These are phyloP conservation scores for Oophaga sylvatica DNA, from an alignment of 2,797 vertebrate genomes.

Conservation along the genomic window DNA sequence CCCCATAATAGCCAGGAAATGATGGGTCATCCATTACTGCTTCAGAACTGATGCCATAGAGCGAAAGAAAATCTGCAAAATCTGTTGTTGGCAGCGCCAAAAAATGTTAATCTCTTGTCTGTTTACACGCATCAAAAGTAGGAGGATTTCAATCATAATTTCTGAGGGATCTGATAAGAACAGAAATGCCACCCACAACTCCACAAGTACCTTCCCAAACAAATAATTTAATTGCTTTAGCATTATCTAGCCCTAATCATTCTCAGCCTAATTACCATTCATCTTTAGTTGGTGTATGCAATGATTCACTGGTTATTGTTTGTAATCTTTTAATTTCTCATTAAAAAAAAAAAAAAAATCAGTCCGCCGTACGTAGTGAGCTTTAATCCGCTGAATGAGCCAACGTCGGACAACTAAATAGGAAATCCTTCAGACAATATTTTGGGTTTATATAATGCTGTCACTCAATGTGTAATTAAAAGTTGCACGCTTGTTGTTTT, in stretches of 20 bases:
- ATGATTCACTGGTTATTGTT: constrained; percentile 77
- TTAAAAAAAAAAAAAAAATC: constrained; percentile 75
- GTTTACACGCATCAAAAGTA: constrained; percentile 40
- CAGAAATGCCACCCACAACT: constrained; percentile 64
- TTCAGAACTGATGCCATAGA: background rate
- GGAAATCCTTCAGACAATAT: constrained; percentile 76
- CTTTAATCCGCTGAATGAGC: constrained; percentile 78
- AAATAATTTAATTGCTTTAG: constrained; percentile 76
- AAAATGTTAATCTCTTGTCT: constrained; percentile 22
- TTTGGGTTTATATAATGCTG: constrained; percentile 78
- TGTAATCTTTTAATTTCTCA: constrained; percentile 80
- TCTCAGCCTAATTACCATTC: constrained; percentile 76
- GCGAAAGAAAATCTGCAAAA: constrained; percentile 7
- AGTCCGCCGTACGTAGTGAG: constrained; percentile 72
- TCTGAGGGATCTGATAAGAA: constrained; percentile 48
- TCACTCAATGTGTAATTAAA: constrained; percentile 80
- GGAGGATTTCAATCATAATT: constrained; percentile 50
- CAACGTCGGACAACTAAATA: constrained; percentile 74
- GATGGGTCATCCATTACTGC: background rate
- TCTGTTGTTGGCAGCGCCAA: constrained; percentile 2
- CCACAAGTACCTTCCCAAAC: constrained; percentile 71
- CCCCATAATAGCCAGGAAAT: background rate
- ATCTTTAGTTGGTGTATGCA: constrained; percentile 75
- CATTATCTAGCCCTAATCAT: constrained; percentile 75
- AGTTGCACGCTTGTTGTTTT: constrained; percentile 79